Evolutionary conservation across 2,888 invertebrate genomes (phyloP).

Genomic region (Ptilodon capucinus): DNA sequence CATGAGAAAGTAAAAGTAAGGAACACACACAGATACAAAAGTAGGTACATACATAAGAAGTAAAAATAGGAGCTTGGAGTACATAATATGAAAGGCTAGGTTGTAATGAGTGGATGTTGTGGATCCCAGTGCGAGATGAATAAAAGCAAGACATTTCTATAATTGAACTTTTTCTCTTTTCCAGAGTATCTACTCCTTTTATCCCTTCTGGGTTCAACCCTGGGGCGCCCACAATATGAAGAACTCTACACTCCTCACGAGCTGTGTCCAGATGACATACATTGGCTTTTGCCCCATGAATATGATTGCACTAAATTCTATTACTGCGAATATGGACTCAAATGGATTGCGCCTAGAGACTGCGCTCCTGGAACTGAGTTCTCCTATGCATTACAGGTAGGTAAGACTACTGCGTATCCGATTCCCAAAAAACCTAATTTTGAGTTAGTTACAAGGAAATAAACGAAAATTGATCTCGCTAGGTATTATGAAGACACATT

Average conservation of each 20-base stretch:
- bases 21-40: too few species aligned
- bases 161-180: neutral
- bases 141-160: neutral
- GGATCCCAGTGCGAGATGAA: too few species aligned
- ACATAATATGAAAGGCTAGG: too few species aligned
- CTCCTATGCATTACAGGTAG: slow-evolving; percentile 47
- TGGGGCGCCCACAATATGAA: slow-evolving; percentile 26
- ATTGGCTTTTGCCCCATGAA: slow-evolving; percentile 57
- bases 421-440: too few species aligned
- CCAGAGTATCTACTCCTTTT: slow-evolving; percentile 46
- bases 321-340: slow-evolving; percentile 62
- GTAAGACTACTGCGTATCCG: too few species aligned
- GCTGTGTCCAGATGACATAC: slow-evolving; percentile 83
- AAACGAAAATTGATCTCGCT: too few species aligned
- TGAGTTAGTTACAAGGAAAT: too few species aligned
- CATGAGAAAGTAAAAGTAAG: too few species aligned
- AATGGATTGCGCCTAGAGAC: slow-evolving; percentile 29
- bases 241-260: slow-evolving; percentile 83
- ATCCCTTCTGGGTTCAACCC: slow-evolving; percentile 32
- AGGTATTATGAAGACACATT: too few species aligned
- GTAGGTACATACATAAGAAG: too few species aligned
- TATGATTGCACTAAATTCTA: slow-evolving; percentile 66
- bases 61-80: too few species aligned
- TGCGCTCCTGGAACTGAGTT: slow-evolving; percentile 62
- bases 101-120: too few species aligned